These are phyloP conservation scores for Leptothorax acervorum DNA, from an alignment of 2,888 invertebrate species.

Conservation along the genomic window DNA sequence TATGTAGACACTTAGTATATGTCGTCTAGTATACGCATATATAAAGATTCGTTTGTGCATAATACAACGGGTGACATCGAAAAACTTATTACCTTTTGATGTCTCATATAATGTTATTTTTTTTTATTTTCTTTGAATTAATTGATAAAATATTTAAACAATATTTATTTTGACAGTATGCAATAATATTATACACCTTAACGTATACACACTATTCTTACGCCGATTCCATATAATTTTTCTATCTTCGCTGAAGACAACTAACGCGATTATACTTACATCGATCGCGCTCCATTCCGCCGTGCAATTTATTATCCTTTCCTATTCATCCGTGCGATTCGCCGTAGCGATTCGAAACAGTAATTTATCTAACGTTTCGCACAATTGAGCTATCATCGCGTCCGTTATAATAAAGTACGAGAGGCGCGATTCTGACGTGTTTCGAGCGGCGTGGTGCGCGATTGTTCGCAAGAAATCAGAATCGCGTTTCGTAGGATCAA, in stretches of 20 bases:
- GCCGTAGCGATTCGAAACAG: slow-evolving; percentile 47
- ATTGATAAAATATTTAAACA: neutral
- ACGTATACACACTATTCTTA: neutral
- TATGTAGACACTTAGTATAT: slow-evolving; percentile 77
- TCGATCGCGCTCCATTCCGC: slow-evolving; percentile 33
- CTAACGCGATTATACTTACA: slow-evolving; percentile 37
- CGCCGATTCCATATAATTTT: neutral
- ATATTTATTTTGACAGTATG: neutral
- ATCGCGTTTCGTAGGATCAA: slow-evolving; percentile 45
- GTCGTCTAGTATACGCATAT: slow-evolving; percentile 55
- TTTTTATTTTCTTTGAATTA: neutral
- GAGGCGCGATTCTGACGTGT: slow-evolving; percentile 30
- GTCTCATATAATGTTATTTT: neutral
- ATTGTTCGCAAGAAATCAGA: slow-evolving; percentile 51
- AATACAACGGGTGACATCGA: slow-evolving; percentile 67
- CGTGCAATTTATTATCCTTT: slow-evolving; percentile 47
- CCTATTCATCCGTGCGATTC: slow-evolving; percentile 28
- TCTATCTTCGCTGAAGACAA: slow-evolving; percentile 11
- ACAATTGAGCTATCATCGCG: slow-evolving; percentile 57
- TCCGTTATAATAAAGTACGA: slow-evolving; percentile 41
- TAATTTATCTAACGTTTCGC: slow-evolving; percentile 56
- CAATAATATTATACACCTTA: neutral
- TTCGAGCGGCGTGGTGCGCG: neutral
- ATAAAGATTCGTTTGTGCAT: slow-evolving; percentile 59
- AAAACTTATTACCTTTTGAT: neutral